phyloP scores from a whole-genome alignment of 2,113 vertebrate genomes.

The Stercorarius parasiticus region DNA sequence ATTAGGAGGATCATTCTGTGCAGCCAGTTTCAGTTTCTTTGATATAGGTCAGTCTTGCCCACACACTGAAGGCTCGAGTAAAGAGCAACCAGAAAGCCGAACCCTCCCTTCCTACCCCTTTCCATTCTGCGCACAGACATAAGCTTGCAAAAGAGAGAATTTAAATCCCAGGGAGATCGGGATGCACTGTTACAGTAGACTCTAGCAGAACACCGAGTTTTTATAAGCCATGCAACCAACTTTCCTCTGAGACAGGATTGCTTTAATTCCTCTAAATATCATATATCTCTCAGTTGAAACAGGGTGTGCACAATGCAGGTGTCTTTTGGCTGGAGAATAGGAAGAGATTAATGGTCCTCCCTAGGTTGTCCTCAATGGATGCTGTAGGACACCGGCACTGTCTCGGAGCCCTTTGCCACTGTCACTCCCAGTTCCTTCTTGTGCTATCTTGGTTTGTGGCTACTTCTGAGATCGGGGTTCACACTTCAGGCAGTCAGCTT shows the following conservation, averaged over 20 bases:
- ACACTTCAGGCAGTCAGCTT: not conserved
- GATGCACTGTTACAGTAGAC: not conserved
- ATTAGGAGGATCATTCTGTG: not conserved
- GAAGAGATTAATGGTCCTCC: not conserved
- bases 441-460: not conserved
- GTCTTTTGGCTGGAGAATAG: not conserved
- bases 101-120: not conserved
- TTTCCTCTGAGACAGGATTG: not conserved
- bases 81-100: not conserved
- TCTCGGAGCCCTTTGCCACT: not conserved
- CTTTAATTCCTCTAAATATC: not conserved
- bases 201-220: not conserved
- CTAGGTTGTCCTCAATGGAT: not conserved
- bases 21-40: conserved; percentile 43
- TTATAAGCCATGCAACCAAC: not conserved
- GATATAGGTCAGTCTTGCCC: not conserved
- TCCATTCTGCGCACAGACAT: not conserved
- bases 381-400: not conserved
- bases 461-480: not conserved
- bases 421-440: not conserved
- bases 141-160: not conserved
- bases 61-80: not conserved
- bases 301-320: not conserved
- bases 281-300: not conserved
- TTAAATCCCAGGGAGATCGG: not conserved